phyloP scores from a whole-genome alignment of 2,797 vertebrate genomes.

The Sebastes hubbsi region DNA sequence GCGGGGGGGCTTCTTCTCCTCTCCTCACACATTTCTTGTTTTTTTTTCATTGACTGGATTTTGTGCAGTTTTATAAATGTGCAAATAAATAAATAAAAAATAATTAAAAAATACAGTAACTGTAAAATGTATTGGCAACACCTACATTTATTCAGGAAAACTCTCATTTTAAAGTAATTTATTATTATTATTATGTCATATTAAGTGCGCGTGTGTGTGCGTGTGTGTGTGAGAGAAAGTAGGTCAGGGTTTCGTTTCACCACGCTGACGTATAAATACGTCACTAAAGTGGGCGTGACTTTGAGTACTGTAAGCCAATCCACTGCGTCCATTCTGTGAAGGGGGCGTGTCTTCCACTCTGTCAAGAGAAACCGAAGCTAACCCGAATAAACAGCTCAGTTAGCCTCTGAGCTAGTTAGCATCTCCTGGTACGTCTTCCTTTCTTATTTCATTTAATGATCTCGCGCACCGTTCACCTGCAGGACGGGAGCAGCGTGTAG shows the following conservation, averaged over 20 bases:
- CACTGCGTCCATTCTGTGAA: background rate
- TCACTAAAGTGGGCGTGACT: background rate
- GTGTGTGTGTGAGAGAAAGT: background rate
- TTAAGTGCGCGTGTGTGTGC: background rate
- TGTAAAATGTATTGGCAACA: accelerated
- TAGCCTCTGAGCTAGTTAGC: conserved; percentile 52
- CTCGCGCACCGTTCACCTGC: background rate
- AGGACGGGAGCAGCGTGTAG: background rate
- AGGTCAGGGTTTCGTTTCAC: background rate
- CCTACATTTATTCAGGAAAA: background rate
- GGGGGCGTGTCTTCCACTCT: conserved; percentile 45
- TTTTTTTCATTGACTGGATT: no score
- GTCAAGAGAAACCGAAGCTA: conserved; percentile 27
- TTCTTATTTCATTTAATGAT: background rate
- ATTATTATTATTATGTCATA: background rate
- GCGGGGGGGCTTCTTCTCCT: no score
- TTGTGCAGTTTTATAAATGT: no score
- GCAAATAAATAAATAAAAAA: no score
- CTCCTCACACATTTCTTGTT: no score
- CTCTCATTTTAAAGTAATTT: accelerated
- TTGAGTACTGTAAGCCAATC: conserved; percentile 39
- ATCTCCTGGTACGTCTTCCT: conserved; percentile 43
- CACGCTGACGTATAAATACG: background rate
- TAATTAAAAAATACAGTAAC: no score
- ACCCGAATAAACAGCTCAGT: conserved; percentile 46